Percentiles rank a stretch among this genome's conserved stretches.
phyloP scores from a whole-genome alignment of 2,797 vertebrate genomes.

The Nannoperca obscura region DNA sequence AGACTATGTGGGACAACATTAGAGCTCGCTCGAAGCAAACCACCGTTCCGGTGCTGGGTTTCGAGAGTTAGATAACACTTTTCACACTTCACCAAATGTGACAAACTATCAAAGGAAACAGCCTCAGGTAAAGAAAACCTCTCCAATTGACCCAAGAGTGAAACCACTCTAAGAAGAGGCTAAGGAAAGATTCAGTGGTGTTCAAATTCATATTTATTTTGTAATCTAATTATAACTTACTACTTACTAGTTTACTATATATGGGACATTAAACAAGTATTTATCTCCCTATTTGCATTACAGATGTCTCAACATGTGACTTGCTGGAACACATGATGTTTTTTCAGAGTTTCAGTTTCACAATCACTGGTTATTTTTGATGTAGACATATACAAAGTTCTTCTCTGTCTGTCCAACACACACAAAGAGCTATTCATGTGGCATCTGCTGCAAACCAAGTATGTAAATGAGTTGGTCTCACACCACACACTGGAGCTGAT shows the following conservation, averaged over 20 bases:
- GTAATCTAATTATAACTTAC: too few species aligned
- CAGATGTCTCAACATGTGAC: not conserved
- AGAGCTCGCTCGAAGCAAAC: not conserved
- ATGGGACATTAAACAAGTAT: not conserved
- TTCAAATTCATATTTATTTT: not conserved
- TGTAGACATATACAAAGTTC: not conserved
- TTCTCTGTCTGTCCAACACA: constrained; percentile 16
- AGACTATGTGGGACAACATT: not conserved
- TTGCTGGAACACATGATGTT: not conserved
- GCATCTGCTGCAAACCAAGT: constrained; percentile 1
- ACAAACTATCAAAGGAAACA: constrained; percentile 4
- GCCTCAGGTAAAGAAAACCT: not conserved
- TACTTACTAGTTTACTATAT: not conserved
- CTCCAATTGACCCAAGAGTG: not conserved
- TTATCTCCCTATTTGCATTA: not conserved
- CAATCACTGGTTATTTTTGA: constrained; percentile 6
- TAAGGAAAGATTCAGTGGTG: not conserved
- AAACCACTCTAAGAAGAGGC: not conserved
- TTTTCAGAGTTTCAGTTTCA: not conserved
- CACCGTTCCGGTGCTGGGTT: not conserved
- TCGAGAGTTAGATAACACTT: not conserved
- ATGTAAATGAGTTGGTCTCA: constrained; percentile 45
- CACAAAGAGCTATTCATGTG: constrained; percentile 30
- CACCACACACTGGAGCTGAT: not conserved
- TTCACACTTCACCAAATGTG: not conserved